Base-by-base conservation (phyloP, 2,888 invertebrate genomes). In the Hedychridium roseum region DNA sequence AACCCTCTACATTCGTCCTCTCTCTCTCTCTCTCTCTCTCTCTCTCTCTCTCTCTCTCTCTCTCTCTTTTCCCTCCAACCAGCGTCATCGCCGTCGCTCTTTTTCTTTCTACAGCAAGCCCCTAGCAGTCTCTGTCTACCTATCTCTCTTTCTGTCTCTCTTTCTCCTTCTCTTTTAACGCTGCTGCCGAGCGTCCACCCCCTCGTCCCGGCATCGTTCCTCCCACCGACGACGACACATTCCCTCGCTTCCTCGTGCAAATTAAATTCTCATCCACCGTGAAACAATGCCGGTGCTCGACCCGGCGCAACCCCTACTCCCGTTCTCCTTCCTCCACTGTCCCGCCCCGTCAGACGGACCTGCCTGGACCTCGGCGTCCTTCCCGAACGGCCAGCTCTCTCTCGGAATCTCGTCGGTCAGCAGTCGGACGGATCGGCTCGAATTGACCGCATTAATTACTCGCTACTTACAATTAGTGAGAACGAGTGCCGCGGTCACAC, bases 201-300 rank as follows among this genome's bases (percentile, higher is more conserved):
- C 21, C 41, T 35, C 48, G 37, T 28, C 42, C 40, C 46, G n/a
- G n/a, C n/a, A n/a, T n/a, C n/a, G n/a, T 54, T 35, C 28, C 35
- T 43, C 54, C 46, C 38, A 38, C 39, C 26, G 20, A 11, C 26
- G 28, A 11, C 31, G 30, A 27, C 37, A 44, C 51, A 39, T 46
- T 28, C 43, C 45, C 50, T 39, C 53, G 44, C 58, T 57, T 57
- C 59, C 63, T 68, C 68, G 68, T 68, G 70, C 74, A 74, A 76
- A 75, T 76, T 76, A 76, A 76, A 76, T 76, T 76, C 76, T 74
- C 76, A 76, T 76, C 75, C 73, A 76, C 73, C 74, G 76, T 76
- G 76, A 76, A 76, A 75, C 76, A 76, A 75, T 75, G 75, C 66
- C 56, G 58, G 60, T 59, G 55, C 45, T 56, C 58, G 58, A 66